Percentiles rank a stretch among this genome's conserved stretches.
Evolutionary conservation across 2,113 vertebrate species (phyloP).

Genomic region (Jaculus jaculus): DNA sequence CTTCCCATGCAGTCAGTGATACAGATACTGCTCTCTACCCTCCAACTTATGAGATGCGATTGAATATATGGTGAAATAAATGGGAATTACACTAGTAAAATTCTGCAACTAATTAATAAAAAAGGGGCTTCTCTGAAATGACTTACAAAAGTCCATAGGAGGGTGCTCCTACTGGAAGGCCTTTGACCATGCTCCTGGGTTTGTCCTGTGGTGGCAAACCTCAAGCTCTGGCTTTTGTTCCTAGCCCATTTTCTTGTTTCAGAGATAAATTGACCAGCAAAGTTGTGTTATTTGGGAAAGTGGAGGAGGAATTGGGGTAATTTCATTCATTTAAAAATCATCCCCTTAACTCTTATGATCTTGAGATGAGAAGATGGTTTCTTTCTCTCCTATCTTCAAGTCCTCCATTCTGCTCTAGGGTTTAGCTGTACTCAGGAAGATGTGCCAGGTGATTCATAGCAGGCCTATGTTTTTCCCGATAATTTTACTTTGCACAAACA

Average conservation of each 20-base stretch:
- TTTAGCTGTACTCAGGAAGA: not conserved
- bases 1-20: not conserved
- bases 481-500: not conserved
- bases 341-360: not conserved
- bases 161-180: not conserved
- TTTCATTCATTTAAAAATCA: not conserved
- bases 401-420: not conserved
- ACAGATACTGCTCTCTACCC: not conserved
- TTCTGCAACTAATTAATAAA: not conserved
- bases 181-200: not conserved
- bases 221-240: accelerated
- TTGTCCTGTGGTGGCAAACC: not conserved
- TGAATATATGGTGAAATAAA: not conserved
- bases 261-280: no score
- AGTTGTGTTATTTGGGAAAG: no score
- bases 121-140: not conserved
- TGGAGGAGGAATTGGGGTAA: not conserved
- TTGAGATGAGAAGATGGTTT: not conserved
- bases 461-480: not conserved
- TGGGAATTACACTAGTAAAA: not conserved
- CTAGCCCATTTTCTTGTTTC: not conserved
- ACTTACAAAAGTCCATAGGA: not conserved
- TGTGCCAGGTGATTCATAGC: not conserved
- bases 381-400: not conserved
- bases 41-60: not conserved